These are phyloP conservation scores for Scaptomyza pallida DNA, from an alignment of 1,140 invertebrate species.

Conservation along the genomic window DNA sequence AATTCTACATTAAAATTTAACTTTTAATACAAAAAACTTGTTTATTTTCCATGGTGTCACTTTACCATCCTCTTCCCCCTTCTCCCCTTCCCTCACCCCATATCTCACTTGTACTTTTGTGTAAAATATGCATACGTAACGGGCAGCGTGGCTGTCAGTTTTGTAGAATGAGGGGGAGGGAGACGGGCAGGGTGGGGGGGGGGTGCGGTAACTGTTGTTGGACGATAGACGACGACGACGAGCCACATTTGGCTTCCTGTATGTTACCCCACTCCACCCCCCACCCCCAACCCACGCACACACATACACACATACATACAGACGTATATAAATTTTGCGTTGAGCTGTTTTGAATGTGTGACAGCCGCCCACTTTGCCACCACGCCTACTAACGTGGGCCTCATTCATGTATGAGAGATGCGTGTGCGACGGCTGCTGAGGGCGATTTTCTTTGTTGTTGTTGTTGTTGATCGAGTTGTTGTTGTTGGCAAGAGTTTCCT, in stretches of 20 bases:
- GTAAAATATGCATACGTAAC: slow-evolving; percentile 77
- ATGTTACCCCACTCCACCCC: background rate
- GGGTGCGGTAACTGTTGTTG: slow-evolving; percentile 19
- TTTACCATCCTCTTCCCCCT: background rate
- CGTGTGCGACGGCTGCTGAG: slow-evolving; percentile 23
- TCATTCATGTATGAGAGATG: slow-evolving; percentile 36
- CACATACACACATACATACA: background rate
- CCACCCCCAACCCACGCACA: background rate
- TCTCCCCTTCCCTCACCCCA: background rate
- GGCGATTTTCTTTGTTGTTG: slow-evolving; percentile 36
- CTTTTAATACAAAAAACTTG: background rate
- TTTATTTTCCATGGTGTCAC: background rate
- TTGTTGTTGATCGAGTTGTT: slow-evolving; percentile 28
- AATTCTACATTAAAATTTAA: no score
- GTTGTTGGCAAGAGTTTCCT: slow-evolving; percentile 38
- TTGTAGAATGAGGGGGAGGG: background rate
- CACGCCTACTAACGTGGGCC: slow-evolving; percentile 10
- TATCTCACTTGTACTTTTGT: background rate
- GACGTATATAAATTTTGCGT: slow-evolving; percentile 32
- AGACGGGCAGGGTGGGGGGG: slow-evolving; percentile 10
- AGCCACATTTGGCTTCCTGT: slow-evolving; percentile 80
- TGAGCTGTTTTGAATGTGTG: slow-evolving; percentile 79
- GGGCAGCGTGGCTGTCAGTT: slow-evolving; percentile 46
- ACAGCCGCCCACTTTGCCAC: slow-evolving; percentile 60
- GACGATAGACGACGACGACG: slow-evolving; percentile 60